These are phyloP conservation scores for Encarsia formosa DNA, from an alignment of 2,888 invertebrate genomes.

Conservation along the genomic window DNA sequence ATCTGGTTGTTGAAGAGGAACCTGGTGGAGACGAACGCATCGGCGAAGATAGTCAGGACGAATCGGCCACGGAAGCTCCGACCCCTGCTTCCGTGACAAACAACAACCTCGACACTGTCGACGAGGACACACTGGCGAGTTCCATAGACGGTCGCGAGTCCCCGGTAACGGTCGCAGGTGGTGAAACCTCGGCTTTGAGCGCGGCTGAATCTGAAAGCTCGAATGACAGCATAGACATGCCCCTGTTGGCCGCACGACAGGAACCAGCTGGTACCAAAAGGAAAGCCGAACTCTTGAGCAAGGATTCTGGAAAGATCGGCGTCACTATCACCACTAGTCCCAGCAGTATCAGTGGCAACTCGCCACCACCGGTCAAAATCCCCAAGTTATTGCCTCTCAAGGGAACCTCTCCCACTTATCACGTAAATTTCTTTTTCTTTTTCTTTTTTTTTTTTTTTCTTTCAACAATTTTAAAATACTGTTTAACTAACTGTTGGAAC, in stretches of 20 bases:
- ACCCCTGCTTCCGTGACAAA: conserved; percentile 32
- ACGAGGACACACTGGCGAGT: conserved; percentile 54
- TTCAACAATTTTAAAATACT: background rate
- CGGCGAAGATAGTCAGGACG: conserved; percentile 50
- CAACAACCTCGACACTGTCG: conserved; percentile 40
- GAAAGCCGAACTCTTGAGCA: conserved; percentile 78
- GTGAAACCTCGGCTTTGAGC: conserved; percentile 41
- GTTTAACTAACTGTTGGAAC: background rate
- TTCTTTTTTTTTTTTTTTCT: background rate
- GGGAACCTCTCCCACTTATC: conserved; percentile 46
- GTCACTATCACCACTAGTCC: conserved; percentile 79
- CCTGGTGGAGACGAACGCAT: conserved; percentile 48
- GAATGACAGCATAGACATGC: conserved; percentile 60
- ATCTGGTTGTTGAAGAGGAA: conserved; percentile 47
- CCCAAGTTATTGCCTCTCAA: conserved; percentile 50
- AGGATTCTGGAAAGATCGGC: conserved; percentile 86
- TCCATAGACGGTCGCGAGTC: conserved; percentile 50
- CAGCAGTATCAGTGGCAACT: conserved; percentile 52
- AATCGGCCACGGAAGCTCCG: conserved; percentile 40
- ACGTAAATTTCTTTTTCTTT: conserved; percentile 24
- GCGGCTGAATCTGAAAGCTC: conserved; percentile 58
- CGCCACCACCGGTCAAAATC: conserved; percentile 55
- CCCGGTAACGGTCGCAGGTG: conserved; percentile 43
- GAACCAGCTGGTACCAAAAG: conserved; percentile 69
- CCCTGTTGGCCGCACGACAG: conserved; percentile 53